Evolutionary conservation across 2,797 vertebrate genomes (phyloP).

Genomic region (Leontocebus nigricollis): DNA sequence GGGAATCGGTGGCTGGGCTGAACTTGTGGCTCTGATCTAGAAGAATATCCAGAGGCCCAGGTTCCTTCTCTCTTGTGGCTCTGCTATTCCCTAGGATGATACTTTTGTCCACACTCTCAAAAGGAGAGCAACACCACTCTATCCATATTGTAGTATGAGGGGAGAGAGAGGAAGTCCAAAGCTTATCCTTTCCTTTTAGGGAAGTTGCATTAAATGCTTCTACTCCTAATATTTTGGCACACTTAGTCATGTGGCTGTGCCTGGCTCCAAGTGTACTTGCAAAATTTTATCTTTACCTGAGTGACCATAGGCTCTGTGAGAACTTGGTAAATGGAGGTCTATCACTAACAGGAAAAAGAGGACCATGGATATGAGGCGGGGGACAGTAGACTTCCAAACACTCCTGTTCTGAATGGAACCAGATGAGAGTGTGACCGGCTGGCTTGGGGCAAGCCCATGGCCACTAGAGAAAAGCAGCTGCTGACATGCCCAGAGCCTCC

Average conservation of each 20-base stretch:
- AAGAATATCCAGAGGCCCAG: not conserved
- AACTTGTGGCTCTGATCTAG: not conserved
- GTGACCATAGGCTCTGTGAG: not conserved
- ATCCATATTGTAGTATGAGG: not conserved
- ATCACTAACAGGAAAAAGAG: not conserved
- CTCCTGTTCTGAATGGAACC: not conserved
- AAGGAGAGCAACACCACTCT: not conserved
- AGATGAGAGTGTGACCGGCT: not conserved
- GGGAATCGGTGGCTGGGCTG: not conserved
- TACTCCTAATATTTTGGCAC: not conserved
- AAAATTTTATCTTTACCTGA: not conserved
- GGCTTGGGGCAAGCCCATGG: fast-evolving
- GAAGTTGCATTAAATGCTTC: not conserved
- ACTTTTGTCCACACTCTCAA: not conserved
- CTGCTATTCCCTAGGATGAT: not conserved
- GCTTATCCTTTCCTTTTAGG: not conserved
- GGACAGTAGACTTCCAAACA: not conserved
- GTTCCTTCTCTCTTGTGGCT: not conserved
- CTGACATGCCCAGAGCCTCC: not conserved
- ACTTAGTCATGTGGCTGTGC: not conserved
- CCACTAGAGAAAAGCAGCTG: not conserved
- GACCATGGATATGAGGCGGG: not conserved
- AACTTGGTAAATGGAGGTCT: not conserved
- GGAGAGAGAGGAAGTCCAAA: not conserved
- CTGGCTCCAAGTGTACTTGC: not conserved